Conservation (phyloP, 2,888 invertebrate species). For the Drosophila ustulata region DNA sequence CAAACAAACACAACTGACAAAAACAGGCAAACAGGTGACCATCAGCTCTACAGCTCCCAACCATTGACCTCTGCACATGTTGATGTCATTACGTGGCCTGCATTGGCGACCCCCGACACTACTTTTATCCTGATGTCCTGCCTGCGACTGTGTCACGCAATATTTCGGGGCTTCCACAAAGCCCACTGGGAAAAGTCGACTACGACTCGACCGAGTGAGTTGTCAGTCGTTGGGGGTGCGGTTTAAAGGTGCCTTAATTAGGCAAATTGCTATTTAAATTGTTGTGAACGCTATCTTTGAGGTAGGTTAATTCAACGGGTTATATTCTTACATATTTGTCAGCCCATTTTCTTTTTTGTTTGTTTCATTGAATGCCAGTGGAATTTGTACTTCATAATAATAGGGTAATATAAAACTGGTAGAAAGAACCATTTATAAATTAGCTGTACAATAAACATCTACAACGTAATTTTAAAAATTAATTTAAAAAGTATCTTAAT, state of each 20-base stretch:
- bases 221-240: conserved; percentile 60
- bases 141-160: conserved; percentile 68
- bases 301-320: conserved; percentile 47
- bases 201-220: conserved; percentile 49
- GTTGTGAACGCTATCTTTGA: conserved; percentile 45
- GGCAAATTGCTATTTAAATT: conserved; percentile 75
- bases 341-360: conserved; percentile 29
- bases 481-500: background rate
- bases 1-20: background rate
- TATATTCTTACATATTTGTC: conserved; percentile 16
- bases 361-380: conserved; percentile 17
- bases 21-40: conserved; percentile 20
- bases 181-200: conserved; percentile 16
- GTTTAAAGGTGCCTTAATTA: conserved; percentile 71
- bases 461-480: no score
- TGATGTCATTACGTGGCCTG: conserved; percentile 62
- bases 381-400: conserved; percentile 6
- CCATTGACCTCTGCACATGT: conserved; percentile 60
- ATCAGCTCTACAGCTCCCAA: conserved; percentile 23
- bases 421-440: no score
- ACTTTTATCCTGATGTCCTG: conserved; percentile 4
- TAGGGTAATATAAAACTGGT: background rate
- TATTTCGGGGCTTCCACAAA: conserved; percentile 60
- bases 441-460: no score
- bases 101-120: conserved; percentile 26